A percentile compares a stretch with the other conserved stretches of the same genome.
Evolutionary conservation across 2,797 vertebrate species (phyloP).

Genomic region (Phoebastria nigripes): DNA sequence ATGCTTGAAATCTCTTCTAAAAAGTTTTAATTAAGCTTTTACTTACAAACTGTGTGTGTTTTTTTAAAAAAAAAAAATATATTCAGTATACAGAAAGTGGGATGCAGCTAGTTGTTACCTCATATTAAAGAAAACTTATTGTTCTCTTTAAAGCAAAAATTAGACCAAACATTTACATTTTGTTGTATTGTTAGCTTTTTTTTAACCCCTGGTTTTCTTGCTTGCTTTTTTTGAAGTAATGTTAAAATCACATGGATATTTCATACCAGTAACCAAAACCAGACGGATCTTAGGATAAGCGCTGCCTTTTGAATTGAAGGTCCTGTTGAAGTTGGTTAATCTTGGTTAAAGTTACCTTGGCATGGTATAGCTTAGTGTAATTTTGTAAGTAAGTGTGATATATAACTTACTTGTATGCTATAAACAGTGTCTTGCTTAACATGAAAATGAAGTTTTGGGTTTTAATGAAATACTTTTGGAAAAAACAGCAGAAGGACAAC

Average conservation of each 20-base stretch:
- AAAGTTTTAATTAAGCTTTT: not conserved
- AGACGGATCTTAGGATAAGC: not conserved
- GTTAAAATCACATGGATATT: not conserved
- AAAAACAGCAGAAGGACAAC: not conserved
- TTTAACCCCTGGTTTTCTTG: not conserved
- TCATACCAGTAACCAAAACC: not conserved
- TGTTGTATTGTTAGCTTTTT: not conserved
- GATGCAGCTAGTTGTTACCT: not conserved
- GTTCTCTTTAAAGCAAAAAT: not conserved
- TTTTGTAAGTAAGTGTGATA: not conserved
- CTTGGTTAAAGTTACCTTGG: not conserved
- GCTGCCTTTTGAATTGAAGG: not conserved
- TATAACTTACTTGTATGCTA: not conserved
- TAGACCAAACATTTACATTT: not conserved
- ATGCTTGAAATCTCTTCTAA: not conserved
- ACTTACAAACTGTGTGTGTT: rapidly evolving
- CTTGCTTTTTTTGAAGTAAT: not conserved
- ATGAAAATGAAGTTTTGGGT: not conserved
- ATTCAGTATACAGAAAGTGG: not conserved
- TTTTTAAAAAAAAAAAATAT: not conserved
- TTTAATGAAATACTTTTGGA: not conserved
- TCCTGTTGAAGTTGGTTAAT: not conserved
- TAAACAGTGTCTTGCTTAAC: not conserved
- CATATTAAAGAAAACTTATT: not conserved
- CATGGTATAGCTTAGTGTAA: not conserved